Evolutionary conservation across 2,113 vertebrate genomes (phyloP).

Genomic region (Vidua macroura): DNA sequence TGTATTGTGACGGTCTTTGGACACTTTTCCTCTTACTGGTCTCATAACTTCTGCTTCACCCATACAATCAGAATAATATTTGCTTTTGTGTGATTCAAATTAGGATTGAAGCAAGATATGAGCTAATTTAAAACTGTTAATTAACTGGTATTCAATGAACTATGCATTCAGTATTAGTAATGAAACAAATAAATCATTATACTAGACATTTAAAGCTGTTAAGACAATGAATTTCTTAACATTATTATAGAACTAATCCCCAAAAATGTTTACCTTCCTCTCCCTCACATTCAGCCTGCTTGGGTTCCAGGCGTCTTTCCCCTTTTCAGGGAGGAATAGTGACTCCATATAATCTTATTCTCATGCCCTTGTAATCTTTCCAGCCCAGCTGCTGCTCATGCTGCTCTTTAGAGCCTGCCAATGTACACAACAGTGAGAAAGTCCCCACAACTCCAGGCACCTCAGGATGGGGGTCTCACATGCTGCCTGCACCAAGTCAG

Average conservation of each 20-base stretch:
- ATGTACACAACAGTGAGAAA: background rate
- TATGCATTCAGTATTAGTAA: background rate
- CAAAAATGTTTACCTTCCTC: rapidly evolving
- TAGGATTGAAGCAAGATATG: background rate
- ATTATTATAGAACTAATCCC: background rate
- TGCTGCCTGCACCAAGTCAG: background rate
- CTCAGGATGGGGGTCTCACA: background rate
- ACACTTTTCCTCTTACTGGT: background rate
- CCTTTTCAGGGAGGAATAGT: background rate
- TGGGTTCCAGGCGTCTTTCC: background rate
- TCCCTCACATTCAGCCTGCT: rapidly evolving
- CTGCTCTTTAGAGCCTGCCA: background rate
- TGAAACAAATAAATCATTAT: background rate
- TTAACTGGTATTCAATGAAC: background rate
- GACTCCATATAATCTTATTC: rapidly evolving
- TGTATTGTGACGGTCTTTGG: background rate
- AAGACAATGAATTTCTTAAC: background rate
- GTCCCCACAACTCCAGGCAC: background rate
- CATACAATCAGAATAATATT: background rate
- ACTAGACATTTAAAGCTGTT: background rate
- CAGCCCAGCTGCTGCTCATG: background rate
- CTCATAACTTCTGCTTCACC: background rate
- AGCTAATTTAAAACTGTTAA: background rate
- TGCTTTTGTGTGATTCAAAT: background rate
- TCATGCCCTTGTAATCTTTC: background rate